Evolutionary conservation across 2,113 vertebrate species (phyloP).

Genomic region (Chionomys nivalis): DNA sequence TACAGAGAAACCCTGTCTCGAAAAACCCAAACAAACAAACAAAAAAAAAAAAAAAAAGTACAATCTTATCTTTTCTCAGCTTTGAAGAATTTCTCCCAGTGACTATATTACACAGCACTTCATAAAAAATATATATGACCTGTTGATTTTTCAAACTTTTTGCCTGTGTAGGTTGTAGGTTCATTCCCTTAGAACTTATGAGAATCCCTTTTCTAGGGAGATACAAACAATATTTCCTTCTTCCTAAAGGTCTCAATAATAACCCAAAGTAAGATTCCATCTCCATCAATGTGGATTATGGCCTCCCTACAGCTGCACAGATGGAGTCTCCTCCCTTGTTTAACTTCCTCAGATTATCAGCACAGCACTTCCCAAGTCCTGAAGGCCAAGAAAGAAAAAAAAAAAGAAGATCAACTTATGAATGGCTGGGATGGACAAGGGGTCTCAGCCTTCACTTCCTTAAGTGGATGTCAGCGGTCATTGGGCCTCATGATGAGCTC

Average conservation of each 20-base stretch:
- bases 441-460: background rate
- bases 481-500: background rate
- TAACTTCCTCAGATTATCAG: too few species aligned
- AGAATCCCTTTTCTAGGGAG: background rate
- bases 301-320: background rate
- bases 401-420: too few species aligned
- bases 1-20: too few species aligned
- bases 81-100: background rate
- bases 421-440: background rate
- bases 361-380: background rate
- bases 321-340: background rate
- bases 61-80: background rate
- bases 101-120: background rate
- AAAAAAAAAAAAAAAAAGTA: background rate
- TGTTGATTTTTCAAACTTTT: background rate
- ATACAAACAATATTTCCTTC: background rate
- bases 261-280: background rate
- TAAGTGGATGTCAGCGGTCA: background rate
- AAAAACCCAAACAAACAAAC: too few species aligned
- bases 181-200: background rate
- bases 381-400: background rate
- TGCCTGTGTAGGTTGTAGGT: background rate
- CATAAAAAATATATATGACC: background rate
- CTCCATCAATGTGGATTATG: background rate
- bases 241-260: too few species aligned